Evolutionary conservation across 2,888 invertebrate genomes (phyloP).

Genomic region (Lithophane socia): DNA sequence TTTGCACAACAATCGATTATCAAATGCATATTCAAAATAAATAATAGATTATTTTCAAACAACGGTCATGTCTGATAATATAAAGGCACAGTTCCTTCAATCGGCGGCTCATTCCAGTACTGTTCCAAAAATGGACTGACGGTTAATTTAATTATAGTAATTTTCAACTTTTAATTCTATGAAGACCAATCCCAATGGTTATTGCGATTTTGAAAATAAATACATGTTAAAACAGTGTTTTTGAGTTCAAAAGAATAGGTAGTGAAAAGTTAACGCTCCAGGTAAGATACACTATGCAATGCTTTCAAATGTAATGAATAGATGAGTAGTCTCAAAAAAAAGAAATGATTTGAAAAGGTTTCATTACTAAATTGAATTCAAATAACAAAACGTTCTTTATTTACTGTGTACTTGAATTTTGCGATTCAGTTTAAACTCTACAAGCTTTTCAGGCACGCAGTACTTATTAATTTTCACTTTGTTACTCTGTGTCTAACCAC

Average conservation of each 20-base stretch:
- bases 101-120: conserved; percentile 25
- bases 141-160: conserved; percentile 4
- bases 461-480: conserved; percentile 41
- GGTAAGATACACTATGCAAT: conserved; percentile 19
- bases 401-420: conserved; percentile 5
- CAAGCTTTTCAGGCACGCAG: conserved; percentile 8
- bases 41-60: conserved; percentile 46
- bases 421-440: conserved; percentile 6
- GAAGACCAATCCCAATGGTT: neutral
- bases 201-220: neutral
- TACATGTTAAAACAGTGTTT: neutral
- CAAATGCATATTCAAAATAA: conserved; percentile 33
- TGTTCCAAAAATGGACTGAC: conserved; percentile 22
- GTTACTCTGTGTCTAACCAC: conserved; percentile 43
- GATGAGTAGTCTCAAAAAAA: neutral
- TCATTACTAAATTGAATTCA: neutral
- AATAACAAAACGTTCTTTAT: neutral
- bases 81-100: conserved; percentile 15
- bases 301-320: neutral
- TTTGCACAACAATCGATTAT: conserved; percentile 49
- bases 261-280: neutral
- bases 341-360: neutral
- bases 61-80: conserved; percentile 32
- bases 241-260: neutral
- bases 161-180: neutral